phyloP scores from a whole-genome alignment of 2,797 vertebrate genomes.

The Dromococcyx pavoninus region DNA sequence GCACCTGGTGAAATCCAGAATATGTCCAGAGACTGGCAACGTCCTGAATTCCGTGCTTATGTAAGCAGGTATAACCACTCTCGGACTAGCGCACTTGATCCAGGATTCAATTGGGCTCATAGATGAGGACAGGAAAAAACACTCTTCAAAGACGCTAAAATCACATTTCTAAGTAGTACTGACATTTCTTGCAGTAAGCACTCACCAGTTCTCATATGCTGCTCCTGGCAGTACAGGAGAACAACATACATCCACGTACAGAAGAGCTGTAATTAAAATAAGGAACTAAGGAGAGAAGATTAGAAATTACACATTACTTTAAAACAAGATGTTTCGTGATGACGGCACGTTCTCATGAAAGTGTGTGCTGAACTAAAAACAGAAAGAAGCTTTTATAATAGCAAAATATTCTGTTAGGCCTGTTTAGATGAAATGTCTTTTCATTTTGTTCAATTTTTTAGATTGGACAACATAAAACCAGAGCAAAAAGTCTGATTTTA shows the following conservation, averaged over 20 bases:
- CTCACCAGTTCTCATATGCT: not conserved
- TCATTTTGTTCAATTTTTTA: not conserved
- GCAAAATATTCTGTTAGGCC: not conserved
- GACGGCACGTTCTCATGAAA: not conserved
- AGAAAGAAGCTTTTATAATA: not conserved
- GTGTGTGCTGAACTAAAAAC: not conserved
- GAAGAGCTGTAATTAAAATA: not conserved
- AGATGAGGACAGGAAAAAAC: not conserved
- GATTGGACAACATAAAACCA: not conserved
- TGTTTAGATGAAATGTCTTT: not conserved
- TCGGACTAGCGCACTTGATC: not conserved
- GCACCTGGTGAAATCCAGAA: not conserved
- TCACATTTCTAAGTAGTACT: not conserved
- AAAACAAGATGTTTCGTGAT: not conserved
- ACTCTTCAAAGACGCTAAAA: not conserved
- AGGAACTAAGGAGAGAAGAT: not conserved
- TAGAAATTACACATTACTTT: not conserved
- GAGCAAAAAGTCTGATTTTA: not conserved
- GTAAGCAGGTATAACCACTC: not conserved
- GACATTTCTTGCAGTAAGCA: not conserved
- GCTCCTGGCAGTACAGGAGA: not conserved
- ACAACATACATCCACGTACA: not conserved
- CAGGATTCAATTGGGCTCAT: not conserved
- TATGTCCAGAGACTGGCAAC: not conserved
- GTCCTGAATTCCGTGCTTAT: conserved; percentile 1